Conservation (phyloP, 2,113 vertebrate genomes). For the Ptilorrhoa leucosticta region DNA sequence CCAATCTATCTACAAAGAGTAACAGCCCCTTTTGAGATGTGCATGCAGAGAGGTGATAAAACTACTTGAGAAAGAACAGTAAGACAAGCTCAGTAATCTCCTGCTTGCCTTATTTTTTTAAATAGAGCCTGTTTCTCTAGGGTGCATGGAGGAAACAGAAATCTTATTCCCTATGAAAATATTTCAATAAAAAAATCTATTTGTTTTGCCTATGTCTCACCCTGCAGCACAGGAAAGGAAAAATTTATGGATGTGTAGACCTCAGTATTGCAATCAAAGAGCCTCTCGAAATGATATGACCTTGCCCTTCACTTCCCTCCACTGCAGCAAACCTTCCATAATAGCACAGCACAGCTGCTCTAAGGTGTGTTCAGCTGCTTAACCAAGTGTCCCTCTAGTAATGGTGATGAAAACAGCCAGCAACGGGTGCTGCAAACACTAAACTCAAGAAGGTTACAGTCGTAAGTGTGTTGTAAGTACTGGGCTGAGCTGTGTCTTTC, state of each 20-base stretch:
- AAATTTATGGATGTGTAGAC: neutral
- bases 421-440: neutral
- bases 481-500: neutral
- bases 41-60: neutral
- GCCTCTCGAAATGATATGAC: accelerated
- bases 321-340: neutral
- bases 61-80: neutral
- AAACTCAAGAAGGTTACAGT: neutral
- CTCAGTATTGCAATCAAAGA: neutral
- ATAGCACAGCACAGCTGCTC: accelerated
- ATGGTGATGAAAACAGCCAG: neutral
- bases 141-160: neutral
- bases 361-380: neutral
- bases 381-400: neutral
- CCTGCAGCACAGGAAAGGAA: neutral
- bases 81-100: neutral
- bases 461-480: accelerated
- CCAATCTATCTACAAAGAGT: neutral
- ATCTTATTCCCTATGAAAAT: neutral
- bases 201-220: neutral
- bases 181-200: neutral
- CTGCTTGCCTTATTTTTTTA: neutral
- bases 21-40: neutral
- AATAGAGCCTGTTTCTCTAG: neutral
- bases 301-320: neutral